Evolutionary conservation across 2,113 vertebrate genomes (phyloP).

Genomic region (Dipodomys merriami): DNA sequence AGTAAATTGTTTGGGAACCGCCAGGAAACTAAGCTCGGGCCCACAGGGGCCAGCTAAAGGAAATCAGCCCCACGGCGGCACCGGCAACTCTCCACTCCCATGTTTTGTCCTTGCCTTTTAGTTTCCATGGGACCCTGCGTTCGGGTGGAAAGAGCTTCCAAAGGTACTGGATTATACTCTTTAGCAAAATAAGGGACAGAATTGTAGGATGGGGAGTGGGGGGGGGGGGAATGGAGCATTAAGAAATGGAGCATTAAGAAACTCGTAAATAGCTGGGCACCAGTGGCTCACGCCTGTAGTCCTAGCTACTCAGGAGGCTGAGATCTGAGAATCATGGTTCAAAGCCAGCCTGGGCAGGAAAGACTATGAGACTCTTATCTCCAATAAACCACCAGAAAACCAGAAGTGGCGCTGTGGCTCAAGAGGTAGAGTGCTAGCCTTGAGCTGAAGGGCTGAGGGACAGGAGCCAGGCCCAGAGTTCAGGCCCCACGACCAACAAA

Average conservation of each 20-base stretch:
- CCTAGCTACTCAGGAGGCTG: no score
- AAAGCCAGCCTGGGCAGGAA: no score
- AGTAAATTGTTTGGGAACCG: conserved; percentile 59
- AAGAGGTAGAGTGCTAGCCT: no score
- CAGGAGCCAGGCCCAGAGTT: no score
- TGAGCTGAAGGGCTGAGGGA: no score
- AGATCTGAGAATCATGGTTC: no score
- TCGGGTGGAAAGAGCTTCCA: background rate
- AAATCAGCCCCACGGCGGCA: conserved; percentile 30
- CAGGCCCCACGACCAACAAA: no score
- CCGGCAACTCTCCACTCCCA: background rate
- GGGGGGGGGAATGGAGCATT: background rate
- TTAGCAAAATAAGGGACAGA: conserved; percentile 21
- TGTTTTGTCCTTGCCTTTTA: conserved; percentile 40
- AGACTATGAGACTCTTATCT: no score
- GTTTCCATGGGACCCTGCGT: conserved; percentile 63
- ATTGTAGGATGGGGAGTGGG: background rate
- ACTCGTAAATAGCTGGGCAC: no score
- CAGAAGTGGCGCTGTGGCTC: no score
- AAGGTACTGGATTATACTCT: conserved; percentile 12
- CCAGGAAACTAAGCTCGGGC: conserved; percentile 71
- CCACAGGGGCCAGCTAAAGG: conserved; percentile 25
- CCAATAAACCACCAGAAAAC: no score
- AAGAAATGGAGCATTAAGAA: background rate
- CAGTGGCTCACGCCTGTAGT: no score